Evolutionary conservation across 2,888 invertebrate species (phyloP).

Genomic region (Macrophya alboannulata): DNA sequence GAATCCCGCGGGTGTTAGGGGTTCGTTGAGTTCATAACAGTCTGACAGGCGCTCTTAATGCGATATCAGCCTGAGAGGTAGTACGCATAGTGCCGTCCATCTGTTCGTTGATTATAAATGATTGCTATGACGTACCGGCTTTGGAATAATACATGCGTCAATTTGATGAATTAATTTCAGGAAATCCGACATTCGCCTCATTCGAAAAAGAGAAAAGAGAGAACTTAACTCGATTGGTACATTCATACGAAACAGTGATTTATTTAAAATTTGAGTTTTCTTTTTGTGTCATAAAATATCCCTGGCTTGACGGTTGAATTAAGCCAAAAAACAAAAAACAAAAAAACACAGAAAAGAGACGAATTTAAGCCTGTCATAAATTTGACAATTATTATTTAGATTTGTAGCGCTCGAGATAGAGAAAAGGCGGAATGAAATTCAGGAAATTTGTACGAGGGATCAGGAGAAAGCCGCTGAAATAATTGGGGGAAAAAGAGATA

Average conservation of each 20-base stretch:
- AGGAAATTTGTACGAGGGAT: conserved; percentile 47
- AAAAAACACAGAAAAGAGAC: background rate
- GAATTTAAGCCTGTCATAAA: background rate
- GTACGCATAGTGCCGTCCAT: background rate
- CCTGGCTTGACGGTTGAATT: background rate
- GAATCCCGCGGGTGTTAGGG: background rate
- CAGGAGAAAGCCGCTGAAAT: conserved; percentile 39
- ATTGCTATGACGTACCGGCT: background rate
- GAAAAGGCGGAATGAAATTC: conserved; percentile 1
- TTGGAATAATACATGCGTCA: background rate
- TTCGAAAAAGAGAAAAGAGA: background rate
- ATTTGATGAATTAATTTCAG: background rate
- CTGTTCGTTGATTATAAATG: conserved; percentile 1
- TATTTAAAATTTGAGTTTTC: background rate
- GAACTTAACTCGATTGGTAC: background rate
- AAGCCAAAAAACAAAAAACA: background rate
- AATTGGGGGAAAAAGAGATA: conserved; percentile 46
- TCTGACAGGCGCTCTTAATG: background rate
- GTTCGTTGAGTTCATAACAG: conserved; percentile 5
- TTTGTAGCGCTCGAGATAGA: conserved; percentile 18
- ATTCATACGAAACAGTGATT: background rate
- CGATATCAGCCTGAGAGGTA: background rate
- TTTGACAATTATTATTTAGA: conserved; percentile 43
- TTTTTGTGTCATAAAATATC: background rate
- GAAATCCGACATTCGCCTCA: background rate